Conservation (phyloP, 2,113 vertebrate species). For the Gobiocypris rarus region DNA sequence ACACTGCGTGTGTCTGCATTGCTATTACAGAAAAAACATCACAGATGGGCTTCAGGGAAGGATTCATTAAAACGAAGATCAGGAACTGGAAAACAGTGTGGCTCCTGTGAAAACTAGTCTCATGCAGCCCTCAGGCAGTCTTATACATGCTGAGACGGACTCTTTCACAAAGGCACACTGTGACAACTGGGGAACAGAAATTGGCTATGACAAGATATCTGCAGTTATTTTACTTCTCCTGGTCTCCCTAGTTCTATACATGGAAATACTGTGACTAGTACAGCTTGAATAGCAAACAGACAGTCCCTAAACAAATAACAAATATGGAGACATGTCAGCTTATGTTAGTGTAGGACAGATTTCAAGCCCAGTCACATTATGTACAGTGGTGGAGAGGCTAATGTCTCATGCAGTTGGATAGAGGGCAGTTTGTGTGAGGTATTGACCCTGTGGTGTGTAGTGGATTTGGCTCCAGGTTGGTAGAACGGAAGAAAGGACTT, state of each 20-base stretch:
- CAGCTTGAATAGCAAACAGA: background rate
- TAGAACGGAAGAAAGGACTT: background rate
- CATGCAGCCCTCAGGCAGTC: conserved; percentile 3
- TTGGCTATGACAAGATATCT: background rate
- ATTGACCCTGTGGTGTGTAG: background rate
- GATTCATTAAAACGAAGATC: conserved; percentile 17
- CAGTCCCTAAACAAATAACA: background rate
- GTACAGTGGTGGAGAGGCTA: background rate
- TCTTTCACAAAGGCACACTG: background rate
- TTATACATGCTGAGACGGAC: background rate
- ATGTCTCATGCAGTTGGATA: background rate
- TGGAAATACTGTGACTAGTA: background rate
- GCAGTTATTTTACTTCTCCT: conserved; percentile 5
- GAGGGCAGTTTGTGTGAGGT: background rate
- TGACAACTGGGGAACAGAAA: background rate
- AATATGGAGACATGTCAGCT: background rate
- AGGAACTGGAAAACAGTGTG: background rate
- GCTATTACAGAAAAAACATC: background rate
- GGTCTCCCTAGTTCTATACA: background rate
- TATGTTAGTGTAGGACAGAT: background rate
- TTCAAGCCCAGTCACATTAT: background rate
- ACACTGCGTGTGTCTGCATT: background rate
- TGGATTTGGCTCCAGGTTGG: background rate
- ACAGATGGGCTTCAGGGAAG: background rate
- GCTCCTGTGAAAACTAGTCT: background rate